These are phyloP conservation scores for Notolabrus celidotus DNA, from an alignment of 2,797 vertebrate genomes.

Conservation along the genomic window DNA sequence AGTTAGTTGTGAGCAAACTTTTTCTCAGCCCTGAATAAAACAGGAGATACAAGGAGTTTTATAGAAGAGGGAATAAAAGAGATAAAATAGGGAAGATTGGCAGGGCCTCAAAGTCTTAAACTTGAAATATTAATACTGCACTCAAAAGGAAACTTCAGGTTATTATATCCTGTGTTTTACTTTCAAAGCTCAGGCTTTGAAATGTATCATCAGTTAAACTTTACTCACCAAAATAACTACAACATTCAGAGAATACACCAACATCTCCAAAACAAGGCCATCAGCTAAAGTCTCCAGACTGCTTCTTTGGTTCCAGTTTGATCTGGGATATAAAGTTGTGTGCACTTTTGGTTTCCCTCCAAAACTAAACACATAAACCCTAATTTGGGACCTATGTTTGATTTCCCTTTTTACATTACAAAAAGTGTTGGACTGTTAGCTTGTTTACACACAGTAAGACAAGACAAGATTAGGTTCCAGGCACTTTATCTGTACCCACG, in stretches of 20 bases:
- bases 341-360: not conserved
- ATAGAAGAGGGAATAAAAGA: not conserved
- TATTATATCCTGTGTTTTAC: not conserved
- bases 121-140: not conserved
- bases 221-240: not conserved
- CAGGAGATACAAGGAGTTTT: conserved; percentile 1
- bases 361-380: not conserved
- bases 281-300: not conserved
- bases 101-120: conserved; percentile 7
- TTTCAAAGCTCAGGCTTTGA: not conserved
- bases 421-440: too few species aligned
- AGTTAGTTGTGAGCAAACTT: conserved; percentile 2
- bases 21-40: conserved; percentile 2
- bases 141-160: not conserved
- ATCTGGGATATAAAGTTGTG: not conserved
- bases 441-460: not conserved
- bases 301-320: not conserved
- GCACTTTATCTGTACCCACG: too few species aligned
- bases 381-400: too few species aligned
- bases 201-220: not conserved
- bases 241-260: not conserved
- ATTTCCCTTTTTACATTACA: too few species aligned
- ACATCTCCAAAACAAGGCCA: not conserved
- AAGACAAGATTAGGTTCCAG: too few species aligned
- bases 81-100: conserved; percentile 2